Evolutionary conservation across 2,888 invertebrate genomes (phyloP), one percentile per base, ranked within the genome.

Genomic region (Erpobdella octoculata): DNA sequence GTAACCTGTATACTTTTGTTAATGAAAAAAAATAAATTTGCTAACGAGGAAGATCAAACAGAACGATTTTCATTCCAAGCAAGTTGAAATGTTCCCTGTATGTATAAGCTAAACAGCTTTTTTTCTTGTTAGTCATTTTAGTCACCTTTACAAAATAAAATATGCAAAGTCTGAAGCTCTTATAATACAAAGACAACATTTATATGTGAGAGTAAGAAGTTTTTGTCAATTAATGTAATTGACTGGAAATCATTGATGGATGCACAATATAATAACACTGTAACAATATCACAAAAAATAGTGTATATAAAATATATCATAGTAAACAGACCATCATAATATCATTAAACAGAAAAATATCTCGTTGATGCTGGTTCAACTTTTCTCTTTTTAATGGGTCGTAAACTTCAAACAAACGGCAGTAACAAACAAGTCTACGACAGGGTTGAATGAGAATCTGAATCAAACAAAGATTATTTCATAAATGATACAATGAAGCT

Each of bases 111-210:
- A 80, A 92, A 33, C 92, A 91, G 38, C 90, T 92, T 87, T 95
- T 95, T 87, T 95, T 95, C 87, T 95, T 95, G 86, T 92, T 93
- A 82, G 94, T 89, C 80, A 95, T 94, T 86, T 96, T 96, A 58
- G 94, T 95, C 74, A 96, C 78, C 82, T 82, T 79, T 46, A 70
- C 28, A 64, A 18, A 15, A 59, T 15, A 62, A n/a, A 21, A 64
- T 36, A 64, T n/a, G 12, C 33, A 28, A 5, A 28, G 37, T 37
- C n/a, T 41, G 25, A 59, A 6, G 25, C 15, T 62, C 25, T 62
- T 62, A 31, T n/a, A 62, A 3, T 28, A 31, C 31, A 31, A 12
- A 62, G n/a, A 33, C n/a, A 64, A 18, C 59, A n/a, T n/a, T n/a
- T n/a, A n/a, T n/a, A n/a, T n/a, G n/a, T n/a, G n/a, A n/a, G n/a